Percentiles rank a stretch among this genome's conserved stretches.
phyloP scores from a whole-genome alignment of 2,113 vertebrate genomes.

The Sphyrna mokarran region DNA sequence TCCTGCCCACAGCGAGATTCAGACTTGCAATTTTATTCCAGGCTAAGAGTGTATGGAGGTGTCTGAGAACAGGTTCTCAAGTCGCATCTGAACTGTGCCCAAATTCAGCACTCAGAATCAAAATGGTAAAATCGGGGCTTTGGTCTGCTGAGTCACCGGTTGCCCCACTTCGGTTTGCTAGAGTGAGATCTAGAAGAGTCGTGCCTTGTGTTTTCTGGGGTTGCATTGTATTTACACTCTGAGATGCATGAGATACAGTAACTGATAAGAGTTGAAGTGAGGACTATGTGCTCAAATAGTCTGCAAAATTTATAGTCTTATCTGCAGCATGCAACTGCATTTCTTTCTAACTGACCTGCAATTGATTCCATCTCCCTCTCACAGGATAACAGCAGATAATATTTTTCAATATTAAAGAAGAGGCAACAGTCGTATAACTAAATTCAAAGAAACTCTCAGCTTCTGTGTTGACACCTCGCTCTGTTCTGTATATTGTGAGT shows the following conservation, averaged over 20 bases:
- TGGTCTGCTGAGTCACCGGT: neutral
- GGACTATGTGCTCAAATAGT: neutral
- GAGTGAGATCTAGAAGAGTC: neutral
- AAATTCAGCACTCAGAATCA: no score
- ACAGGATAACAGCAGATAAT: neutral
- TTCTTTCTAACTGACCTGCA: neutral
- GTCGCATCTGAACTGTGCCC: no score
- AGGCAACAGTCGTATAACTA: neutral
- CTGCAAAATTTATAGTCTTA: neutral
- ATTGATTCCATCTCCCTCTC: neutral
- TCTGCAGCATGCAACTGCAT: neutral
- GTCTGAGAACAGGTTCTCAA: no score
- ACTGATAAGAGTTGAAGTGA: neutral
- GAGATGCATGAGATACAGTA: neutral
- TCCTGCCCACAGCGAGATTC: no score
- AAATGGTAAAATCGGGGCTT: no score
- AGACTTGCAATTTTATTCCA: no score
- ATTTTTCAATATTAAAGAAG: neutral
- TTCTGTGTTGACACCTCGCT: neutral
- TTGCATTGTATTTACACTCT: neutral
- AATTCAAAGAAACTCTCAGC: neutral
- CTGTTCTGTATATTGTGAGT: neutral
- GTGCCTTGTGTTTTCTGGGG: neutral
- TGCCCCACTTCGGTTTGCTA: neutral
- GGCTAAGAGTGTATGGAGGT: no score